Conservation (phyloP, 2,888 invertebrate genomes). For the Heliconius hortense region DNA sequence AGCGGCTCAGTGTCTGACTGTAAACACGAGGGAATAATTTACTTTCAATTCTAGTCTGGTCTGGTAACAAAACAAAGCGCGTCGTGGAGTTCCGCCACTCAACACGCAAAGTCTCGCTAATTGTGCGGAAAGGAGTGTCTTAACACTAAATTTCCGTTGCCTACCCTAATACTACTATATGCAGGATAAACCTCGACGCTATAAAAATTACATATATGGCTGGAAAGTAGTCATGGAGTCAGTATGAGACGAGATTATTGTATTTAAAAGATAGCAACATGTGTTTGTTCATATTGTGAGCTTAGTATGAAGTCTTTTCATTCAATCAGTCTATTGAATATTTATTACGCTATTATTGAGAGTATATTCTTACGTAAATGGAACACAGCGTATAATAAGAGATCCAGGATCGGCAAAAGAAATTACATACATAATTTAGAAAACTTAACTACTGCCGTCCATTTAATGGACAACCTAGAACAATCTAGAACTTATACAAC, state of each 20-base stretch:
- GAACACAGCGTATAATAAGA: constrained; percentile 31
- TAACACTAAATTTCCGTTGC: background rate
- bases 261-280: constrained; percentile 2
- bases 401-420: constrained; percentile 44
- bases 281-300: constrained; percentile 18
- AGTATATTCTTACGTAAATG: constrained; percentile 28
- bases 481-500: constrained; percentile 54
- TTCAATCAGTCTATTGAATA: constrained; percentile 35
- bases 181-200: background rate
- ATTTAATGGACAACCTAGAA: constrained; percentile 61
- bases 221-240: background rate
- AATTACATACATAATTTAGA: constrained; percentile 58
- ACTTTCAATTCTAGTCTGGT: no score
- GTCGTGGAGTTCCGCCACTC: no score
- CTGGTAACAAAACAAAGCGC: no score
- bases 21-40: background rate
- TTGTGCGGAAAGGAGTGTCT: background rate
- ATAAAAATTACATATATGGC: constrained; percentile 1
- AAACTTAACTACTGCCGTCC: constrained; percentile 62
- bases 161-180: background rate
- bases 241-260: constrained; percentile 4
- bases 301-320: constrained; percentile 30
- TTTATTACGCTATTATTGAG: constrained; percentile 17
- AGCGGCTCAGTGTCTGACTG: background rate
- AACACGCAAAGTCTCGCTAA: background rate